Base-by-base conservation (phyloP, 30 jellyfish, hydroid and myxozoan genomes). In the Phacellophora camtschatica region DNA sequence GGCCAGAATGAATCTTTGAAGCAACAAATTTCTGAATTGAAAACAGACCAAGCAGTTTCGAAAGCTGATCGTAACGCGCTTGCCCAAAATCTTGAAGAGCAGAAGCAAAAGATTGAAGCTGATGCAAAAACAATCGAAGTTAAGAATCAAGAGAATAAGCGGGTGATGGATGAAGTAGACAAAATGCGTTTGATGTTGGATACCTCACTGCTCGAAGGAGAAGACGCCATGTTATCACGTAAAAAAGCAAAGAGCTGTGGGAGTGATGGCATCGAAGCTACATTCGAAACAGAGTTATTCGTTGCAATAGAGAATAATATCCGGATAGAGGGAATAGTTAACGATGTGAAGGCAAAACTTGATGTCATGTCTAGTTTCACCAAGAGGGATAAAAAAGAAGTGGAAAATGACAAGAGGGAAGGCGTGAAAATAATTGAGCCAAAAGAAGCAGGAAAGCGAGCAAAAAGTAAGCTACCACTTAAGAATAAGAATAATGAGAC, bases 271-370 rank as follows among this genome's bases (percentile, higher is more conserved):
- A 74, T 42, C 24, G 88, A 87, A 24, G 80, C 73, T 15, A 76
- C 94, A 11, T 74, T 93, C 35, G 99, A 93, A 77, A 66, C 90
- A 7, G 99, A 93, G 81, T 66, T 93, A 20, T 93, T 93, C 58
- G 85, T 73, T 25, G 95, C 95, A 7, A 93, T 87, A 18, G 99
- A 93, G 70, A 73, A 87, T 39, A 82, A 84, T 23, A 81, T 93
- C 46, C 54, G 85, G 37, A 71, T 87, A 16, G 99, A 93, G 50
- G 84, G 94, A 32, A 86, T 89, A 28, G 58, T 93, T 33, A 61
- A 31, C 41, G 96, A 86, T 2, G 84, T 86, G 41, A 85, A 74
- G 33, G 77, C 69, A 11, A 65, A 54, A 62, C 84, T 80, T 2
- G 66, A 11, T 7, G 66, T 19, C 43, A 43, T 66, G 79, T 56